Evolutionary conservation across 2,888 invertebrate genomes (phyloP), one percentile per base, ranked within the genome.

Genomic region (Lacanobia oleracea): DNA sequence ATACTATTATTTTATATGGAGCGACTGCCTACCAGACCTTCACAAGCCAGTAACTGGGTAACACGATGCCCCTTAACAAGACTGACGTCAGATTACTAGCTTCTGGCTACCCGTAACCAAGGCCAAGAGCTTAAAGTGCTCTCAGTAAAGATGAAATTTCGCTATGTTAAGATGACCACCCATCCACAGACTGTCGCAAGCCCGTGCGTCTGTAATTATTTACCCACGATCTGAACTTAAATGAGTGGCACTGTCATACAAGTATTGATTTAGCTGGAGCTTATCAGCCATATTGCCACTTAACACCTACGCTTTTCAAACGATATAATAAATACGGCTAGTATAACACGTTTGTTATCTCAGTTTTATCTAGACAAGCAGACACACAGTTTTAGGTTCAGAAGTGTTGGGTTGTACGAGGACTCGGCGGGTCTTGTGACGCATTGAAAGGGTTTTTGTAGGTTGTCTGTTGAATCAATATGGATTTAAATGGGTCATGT

Each of bases 211-310:
- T 43, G 43, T 43, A 43, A 43, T 43, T 43, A 43, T 43, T 43
- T 43, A 43, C 2, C 43, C 43, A 43, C 43, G 61, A 71, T 78
- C 21, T 57, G 27, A 73, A 60, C 57, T 56, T 60, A 14, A 37
- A 64, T 21, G 45, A 64, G 43, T 67, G 40, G 23, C 43, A 16
- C 5, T 9, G 16, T 50, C 40, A 50, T 40, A 64, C 57, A 62
- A 69, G 63, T 80, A 80, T 80, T 80, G 80, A 80, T 75, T 75
- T 23, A 59, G 57, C 56, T n/a, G 27, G 69, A 70, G 67, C 61
- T 53, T 83, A 81, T 83, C 81, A 60, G 12, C 23, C 23, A 67
- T 75, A 81, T 81, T 72, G 50, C 62, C 68, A 72, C 72, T 83
- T 45, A 23, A 65, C 75, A 68, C 72, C 81, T 66, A 83, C 83